Conservation (phyloP, 2,797 vertebrate species). For the Enteromius viviparus region DNA sequence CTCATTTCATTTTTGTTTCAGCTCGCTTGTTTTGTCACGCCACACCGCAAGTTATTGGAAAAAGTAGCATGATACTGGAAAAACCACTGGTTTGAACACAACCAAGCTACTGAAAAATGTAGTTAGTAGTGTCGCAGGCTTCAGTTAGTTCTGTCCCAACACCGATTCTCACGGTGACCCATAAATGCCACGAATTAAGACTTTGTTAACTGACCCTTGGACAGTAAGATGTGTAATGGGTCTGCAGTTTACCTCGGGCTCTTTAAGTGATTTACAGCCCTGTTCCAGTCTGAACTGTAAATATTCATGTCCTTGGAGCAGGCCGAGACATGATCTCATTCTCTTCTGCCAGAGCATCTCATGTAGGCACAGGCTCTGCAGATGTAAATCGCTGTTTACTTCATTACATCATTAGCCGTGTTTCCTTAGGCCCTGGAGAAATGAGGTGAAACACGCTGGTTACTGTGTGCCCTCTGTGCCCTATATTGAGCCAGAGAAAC, state of each 20-base stretch:
- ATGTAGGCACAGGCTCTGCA: conserved; percentile 57
- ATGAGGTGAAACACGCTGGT: conserved; percentile 37
- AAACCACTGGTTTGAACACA: neutral
- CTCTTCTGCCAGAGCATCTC: conserved; percentile 64
- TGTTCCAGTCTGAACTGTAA: conserved; percentile 76
- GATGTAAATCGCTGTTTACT: conserved; percentile 59
- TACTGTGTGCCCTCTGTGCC: conserved; percentile 25
- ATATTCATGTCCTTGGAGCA: conserved; percentile 75
- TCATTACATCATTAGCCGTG: conserved; percentile 61
- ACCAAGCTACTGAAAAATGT: neutral
- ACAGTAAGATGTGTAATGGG: conserved; percentile 6
- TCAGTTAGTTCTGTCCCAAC: neutral
- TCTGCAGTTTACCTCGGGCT: neutral
- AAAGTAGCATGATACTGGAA: conserved; percentile 6
- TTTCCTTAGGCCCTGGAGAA: conserved; percentile 45
- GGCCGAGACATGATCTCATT: conserved; percentile 76
- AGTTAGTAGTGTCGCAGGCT: neutral
- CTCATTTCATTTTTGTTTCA: neutral
- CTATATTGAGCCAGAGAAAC: conserved; percentile 11
- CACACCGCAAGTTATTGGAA: neutral
- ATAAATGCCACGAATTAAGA: neutral
- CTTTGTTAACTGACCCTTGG: conserved; percentile 17
- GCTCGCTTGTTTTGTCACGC: neutral
- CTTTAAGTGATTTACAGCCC: conserved; percentile 50
- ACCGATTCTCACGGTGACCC: neutral